phyloP scores from a whole-genome alignment of 92 coral and sea anemone genomes.

The Plumapathes pennacea region DNA sequence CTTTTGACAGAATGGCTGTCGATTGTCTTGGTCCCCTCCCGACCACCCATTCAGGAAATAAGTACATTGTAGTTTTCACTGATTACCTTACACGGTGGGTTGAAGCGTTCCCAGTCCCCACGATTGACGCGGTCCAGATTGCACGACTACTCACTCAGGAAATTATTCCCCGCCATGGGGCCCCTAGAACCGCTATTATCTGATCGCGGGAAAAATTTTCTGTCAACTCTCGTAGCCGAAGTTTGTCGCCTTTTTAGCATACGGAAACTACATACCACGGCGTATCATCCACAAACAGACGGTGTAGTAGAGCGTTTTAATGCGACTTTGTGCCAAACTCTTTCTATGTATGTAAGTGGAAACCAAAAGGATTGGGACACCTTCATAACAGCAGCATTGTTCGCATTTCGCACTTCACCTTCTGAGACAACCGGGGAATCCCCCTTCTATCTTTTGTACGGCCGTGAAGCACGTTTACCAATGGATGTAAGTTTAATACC shows the following conservation, averaged over 20 bases:
- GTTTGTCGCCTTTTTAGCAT: conserved; percentile 23
- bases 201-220: conserved; percentile 36
- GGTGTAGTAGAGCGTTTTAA: conserved; percentile 43
- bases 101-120: conserved; percentile 59
- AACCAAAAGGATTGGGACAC: conserved; percentile 50
- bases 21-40: conserved; percentile 58
- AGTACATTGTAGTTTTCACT: conserved; percentile 47
- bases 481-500: conserved; percentile 49
- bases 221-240: conserved; percentile 20
- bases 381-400: conserved; percentile 23
- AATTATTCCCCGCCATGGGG: conserved; percentile 39
- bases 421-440: conserved; percentile 48
- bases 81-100: conserved; percentile 66
- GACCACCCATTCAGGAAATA: conserved; percentile 44
- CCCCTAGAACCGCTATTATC: conserved; percentile 36
- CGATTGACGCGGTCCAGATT: conserved; percentile 30
- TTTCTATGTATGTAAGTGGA: conserved; percentile 26
- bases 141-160: conserved; percentile 48
- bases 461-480: conserved; percentile 59
- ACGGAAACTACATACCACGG: conserved; percentile 26
- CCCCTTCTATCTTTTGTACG: conserved; percentile 52
- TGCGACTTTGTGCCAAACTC: conserved; percentile 11
- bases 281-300: conserved; percentile 25
- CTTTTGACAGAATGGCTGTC: conserved; percentile 22
- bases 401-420: conserved; percentile 40